Evolutionary conservation across 2,797 vertebrate genomes (phyloP).

Genomic region (Paramormyrops hopkinsi): DNA sequence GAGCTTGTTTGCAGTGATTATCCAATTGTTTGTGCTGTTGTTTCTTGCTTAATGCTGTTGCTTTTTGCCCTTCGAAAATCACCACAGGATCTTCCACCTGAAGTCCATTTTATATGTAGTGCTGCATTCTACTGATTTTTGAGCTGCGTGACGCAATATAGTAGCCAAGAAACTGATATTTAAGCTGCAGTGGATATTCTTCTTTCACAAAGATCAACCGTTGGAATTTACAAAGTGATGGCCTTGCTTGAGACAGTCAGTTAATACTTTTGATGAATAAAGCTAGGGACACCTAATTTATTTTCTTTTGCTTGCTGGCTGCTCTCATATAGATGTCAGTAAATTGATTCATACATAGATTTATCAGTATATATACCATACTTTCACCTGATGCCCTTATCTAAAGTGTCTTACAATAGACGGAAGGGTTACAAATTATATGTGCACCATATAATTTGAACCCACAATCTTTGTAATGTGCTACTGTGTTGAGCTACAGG

Average conservation of each 20-base stretch:
- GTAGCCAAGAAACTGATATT: slow-evolving; percentile 45
- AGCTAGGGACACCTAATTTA: background rate
- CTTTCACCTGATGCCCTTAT: background rate
- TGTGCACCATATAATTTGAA: background rate
- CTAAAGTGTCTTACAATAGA: background rate
- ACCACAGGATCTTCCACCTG: slow-evolving; percentile 54
- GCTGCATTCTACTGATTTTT: slow-evolving; percentile 49
- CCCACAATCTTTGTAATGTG: background rate
- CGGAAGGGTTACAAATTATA: background rate
- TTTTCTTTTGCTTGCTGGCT: background rate
- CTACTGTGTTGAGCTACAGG: background rate
- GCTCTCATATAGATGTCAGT: background rate
- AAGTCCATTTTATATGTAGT: slow-evolving; percentile 21
- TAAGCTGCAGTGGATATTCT: slow-evolving; percentile 42
- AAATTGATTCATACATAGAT: background rate
- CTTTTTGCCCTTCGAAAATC: slow-evolving; percentile 60
- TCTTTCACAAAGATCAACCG: slow-evolving; percentile 25
- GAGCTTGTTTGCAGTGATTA: slow-evolving; percentile 59
- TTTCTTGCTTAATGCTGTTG: slow-evolving; percentile 61
- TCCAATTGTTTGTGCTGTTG: slow-evolving; percentile 64
- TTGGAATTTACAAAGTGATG: background rate
- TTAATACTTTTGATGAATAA: background rate
- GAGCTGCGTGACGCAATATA: slow-evolving; percentile 54
- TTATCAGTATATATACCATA: background rate
- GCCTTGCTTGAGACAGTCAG: background rate